phyloP scores from a whole-genome alignment of 2,888 invertebrate species.

The Drosophila fungiperda region DNA sequence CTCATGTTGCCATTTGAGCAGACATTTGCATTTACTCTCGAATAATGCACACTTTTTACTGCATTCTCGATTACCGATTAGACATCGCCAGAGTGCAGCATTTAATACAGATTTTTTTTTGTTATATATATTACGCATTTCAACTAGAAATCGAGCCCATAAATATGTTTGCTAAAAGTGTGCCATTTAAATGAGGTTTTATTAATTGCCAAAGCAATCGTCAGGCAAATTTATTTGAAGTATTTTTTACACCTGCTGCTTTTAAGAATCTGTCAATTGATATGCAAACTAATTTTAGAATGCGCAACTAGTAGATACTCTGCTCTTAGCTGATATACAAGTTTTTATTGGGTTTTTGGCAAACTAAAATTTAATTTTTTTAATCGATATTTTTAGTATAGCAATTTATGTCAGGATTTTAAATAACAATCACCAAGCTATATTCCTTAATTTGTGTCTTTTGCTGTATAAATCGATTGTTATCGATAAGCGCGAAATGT shows the following conservation, averaged over 20 bases:
- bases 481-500: background rate
- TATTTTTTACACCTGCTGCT: background rate
- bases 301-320: background rate
- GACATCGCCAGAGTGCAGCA: background rate
- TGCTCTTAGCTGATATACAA: background rate
- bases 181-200: background rate
- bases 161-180: background rate
- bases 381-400: background rate
- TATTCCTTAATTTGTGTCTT: background rate
- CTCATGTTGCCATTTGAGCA: slow-evolving; percentile 7
- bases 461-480: background rate
- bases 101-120: background rate
- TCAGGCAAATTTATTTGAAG: background rate
- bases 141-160: background rate
- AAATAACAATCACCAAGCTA: background rate
- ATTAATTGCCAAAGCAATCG: background rate
- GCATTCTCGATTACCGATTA: slow-evolving; percentile 4
- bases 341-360: background rate
- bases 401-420: background rate
- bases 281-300: background rate
- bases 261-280: background rate
- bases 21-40: slow-evolving; percentile 24
- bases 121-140: background rate
- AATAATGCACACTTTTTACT: slow-evolving; percentile 23
- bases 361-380: fast-evolving